Conservation (phyloP, 1,140 invertebrate genomes). For the Caenorhabditis brenneri region DNA sequence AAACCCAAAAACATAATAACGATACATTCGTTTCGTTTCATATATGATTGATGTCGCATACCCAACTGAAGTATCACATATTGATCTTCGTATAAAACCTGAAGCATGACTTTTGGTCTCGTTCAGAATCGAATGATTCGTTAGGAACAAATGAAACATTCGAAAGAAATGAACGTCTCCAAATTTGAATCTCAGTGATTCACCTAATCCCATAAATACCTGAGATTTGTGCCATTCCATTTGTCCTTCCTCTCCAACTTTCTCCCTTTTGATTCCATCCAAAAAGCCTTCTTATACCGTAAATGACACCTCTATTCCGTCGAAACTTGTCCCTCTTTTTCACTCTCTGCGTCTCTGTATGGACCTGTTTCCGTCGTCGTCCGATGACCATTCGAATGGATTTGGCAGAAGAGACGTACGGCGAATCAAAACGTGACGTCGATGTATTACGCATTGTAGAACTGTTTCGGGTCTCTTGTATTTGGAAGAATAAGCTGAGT, state of each 20-base stretch:
- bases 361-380: slow-evolving; percentile 32
- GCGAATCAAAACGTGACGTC: slow-evolving; percentile 22
- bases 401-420: slow-evolving; percentile 24
- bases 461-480: neutral
- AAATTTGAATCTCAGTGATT: neutral
- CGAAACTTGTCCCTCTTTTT: slow-evolving; percentile 32
- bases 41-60: neutral
- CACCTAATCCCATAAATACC: slow-evolving; percentile 3
- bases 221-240: slow-evolving; percentile 3
- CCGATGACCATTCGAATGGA: slow-evolving; percentile 21
- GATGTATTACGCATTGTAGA: slow-evolving; percentile 31
- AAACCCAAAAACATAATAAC: too few relatives aligned
- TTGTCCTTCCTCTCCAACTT: neutral
- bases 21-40: neutral
- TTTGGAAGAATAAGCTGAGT: neutral
- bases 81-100: slow-evolving; percentile 1
- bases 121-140: neutral
- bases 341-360: neutral
- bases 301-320: slow-evolving; percentile 36
- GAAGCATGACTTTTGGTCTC: neutral
- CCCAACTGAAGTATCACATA: neutral
- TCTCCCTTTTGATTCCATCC: neutral
- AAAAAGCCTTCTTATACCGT: neutral
- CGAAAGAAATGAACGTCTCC: neutral
- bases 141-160: neutral